Evolutionary conservation across 2,888 invertebrate genomes (phyloP).

Genomic region (Cephus rjabovi): DNA sequence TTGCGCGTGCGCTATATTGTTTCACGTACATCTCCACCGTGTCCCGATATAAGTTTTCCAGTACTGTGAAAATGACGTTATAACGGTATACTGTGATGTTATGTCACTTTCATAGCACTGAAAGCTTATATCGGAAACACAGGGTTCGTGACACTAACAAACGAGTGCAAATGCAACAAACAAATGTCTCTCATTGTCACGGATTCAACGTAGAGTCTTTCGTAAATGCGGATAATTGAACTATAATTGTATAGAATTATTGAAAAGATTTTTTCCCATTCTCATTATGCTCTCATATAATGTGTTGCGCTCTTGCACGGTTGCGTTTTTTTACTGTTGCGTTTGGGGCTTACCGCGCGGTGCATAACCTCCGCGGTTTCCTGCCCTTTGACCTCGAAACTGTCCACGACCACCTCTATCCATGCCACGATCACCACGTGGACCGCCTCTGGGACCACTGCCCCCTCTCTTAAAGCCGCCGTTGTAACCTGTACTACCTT

Average conservation of each 20-base stretch:
- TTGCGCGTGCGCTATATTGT: neutral
- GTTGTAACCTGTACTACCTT: conserved; percentile 48
- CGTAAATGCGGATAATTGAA: conserved; percentile 45
- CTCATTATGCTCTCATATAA: conserved; percentile 25
- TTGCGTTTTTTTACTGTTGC: conserved; percentile 48
- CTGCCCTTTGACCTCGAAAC: conserved; percentile 62
- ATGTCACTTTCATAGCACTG: too few relatives aligned
- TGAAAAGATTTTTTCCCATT: conserved; percentile 30
- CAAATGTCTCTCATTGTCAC: neutral
- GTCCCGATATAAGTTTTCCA: too few relatives aligned
- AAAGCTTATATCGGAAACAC: too few relatives aligned
- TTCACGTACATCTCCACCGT: neutral
- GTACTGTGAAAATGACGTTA: too few relatives aligned
- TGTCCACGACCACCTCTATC: conserved; percentile 55
- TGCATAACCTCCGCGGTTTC: conserved; percentile 61
- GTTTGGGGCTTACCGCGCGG: conserved; percentile 58
- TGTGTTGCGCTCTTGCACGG: conserved; percentile 20
- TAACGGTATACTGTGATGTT: too few relatives aligned
- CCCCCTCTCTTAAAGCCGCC: conserved; percentile 57
- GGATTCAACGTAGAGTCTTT: conserved; percentile 40
- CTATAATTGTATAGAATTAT: conserved; percentile 38
- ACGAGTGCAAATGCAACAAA: neutral
- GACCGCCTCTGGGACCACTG: conserved; percentile 44
- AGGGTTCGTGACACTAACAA: neutral
- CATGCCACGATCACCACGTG: conserved; percentile 51